Conservation (phyloP, 92 coral and sea anemone genomes). For the Palythoa caribaeorum region DNA sequence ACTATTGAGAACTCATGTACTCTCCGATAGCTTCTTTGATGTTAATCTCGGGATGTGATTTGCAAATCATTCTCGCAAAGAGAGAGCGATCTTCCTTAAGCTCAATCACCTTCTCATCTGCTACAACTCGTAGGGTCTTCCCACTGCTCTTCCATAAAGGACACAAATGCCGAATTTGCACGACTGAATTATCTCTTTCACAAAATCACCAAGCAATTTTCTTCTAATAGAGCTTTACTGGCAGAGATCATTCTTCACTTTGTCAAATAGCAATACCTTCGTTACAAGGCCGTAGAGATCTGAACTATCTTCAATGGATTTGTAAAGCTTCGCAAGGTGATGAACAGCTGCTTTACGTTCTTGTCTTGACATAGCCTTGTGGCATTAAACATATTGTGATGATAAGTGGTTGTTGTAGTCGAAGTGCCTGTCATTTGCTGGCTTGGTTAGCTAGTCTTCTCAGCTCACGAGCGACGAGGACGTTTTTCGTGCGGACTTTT, state of each 20-base stretch:
- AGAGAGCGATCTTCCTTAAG: no score
- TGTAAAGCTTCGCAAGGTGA: no score
- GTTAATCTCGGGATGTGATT: constrained; percentile 28
- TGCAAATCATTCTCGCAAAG: constrained; percentile 20
- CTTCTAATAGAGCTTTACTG: no score
- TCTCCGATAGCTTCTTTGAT: constrained; percentile 17
- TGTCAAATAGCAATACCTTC: no score
- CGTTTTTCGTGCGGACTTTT: constrained; percentile 23
- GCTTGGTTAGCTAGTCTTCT: no score
- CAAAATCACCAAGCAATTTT: constrained; percentile 37
- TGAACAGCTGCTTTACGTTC: no score
- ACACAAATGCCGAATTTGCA: constrained; percentile 48
- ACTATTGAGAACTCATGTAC: constrained; percentile 9
- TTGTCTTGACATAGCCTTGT: constrained; percentile 39
- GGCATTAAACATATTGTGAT: constrained; percentile 55
- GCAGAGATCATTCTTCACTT: no score
- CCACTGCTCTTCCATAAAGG: constrained; percentile 58
- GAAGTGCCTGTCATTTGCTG: no score
- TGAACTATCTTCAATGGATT: constrained; percentile 50
- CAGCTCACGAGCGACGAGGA: constrained; percentile 32
- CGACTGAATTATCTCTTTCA: no score
- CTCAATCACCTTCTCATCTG: no score
- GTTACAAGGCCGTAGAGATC: constrained; percentile 62
- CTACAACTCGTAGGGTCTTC: no score
- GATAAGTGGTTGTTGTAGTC: no score